Base-by-base conservation (phyloP, 2,888 invertebrate genomes). In the Plagodis pulveraria region DNA sequence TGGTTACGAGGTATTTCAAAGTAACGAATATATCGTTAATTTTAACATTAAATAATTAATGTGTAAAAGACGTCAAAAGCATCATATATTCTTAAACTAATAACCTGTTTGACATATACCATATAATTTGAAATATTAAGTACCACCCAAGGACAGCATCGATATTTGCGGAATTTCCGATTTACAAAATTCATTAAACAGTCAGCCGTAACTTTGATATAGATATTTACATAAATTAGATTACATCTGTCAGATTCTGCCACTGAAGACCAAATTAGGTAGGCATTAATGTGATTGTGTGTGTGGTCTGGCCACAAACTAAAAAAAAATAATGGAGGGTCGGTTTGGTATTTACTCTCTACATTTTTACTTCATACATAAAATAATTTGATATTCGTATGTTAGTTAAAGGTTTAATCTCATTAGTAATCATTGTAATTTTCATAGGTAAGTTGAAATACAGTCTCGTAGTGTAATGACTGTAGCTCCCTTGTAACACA, bases 131-230 rank as follows among this genome's bases (percentile, higher is more conserved):
- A 22, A 22, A 22, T 22, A 22, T 22, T 8, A 40, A 5, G 12
- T 81, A 79, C 67, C 69, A 72, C 69, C 52, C 60, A 74, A 68
- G 59, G 57, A 58, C 49, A 65, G 72, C 75, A 69, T 72, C 59
- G 75, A 65, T 77, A 75, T 78, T 86, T 84, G 84, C 73, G 88
- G 90, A 81, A 89, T 90, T 90, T 90, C 90, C 88, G 89, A 85
- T 88, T 79, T 82, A 72, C 73, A 59, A 85, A 82, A 83, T 83
- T 84, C 81, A 84, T 87, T 87, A 82, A 80, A 71, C 74, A 65
- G 65, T 63, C 62, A 72, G 69, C 74, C 78, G 72, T 82, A 80
- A 83, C 77, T 73, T 71, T 69, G 70, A 80, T 80, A 71, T 71
- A 74, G 75, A 80, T 83, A 83, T 84, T 86, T 81, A 76, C 87